Percentiles rank a stretch among this genome's conserved stretches.
These are phyloP conservation scores for Leptopilina drosophilae DNA, from an alignment of 2,888 invertebrate species.

Conservation along the genomic window DNA sequence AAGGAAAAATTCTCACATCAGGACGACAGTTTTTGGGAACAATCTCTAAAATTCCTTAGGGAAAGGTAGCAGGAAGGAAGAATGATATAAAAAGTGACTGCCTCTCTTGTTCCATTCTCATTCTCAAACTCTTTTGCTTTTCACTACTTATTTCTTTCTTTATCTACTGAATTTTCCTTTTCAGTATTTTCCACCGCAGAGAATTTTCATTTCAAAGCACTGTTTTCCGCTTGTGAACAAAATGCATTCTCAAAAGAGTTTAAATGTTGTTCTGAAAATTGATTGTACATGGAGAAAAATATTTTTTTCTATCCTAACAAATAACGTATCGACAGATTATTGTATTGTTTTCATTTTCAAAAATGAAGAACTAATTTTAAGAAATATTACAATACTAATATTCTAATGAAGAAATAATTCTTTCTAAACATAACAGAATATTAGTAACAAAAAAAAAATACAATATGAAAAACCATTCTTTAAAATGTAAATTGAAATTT, in stretches of 20 bases:
- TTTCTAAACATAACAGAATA: too few relatives aligned
- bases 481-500: neutral
- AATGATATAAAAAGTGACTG: slow-evolving; percentile 22
- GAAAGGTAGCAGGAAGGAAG: slow-evolving; percentile 19
- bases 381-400: too few relatives aligned
- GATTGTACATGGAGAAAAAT: too few relatives aligned
- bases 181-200: slow-evolving; percentile 23
- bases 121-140: slow-evolving; percentile 3
- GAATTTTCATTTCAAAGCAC: slow-evolving; percentile 35
- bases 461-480: too few relatives aligned
- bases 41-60: neutral
- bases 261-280: neutral
- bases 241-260: slow-evolving; percentile 27
- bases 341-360: too few relatives aligned
- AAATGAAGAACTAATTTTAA: too few relatives aligned
- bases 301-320: too few relatives aligned
- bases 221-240: slow-evolving; percentile 30
- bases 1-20: slow-evolving; percentile 1
- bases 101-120: neutral
- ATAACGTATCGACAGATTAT: too few relatives aligned
- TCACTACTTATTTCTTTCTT: slow-evolving; percentile 19
- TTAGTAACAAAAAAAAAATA: too few relatives aligned
- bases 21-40: neutral
- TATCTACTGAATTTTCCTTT: slow-evolving; percentile 7
- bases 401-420: too few relatives aligned